Conservation (phyloP, 1,140 invertebrate species). For the Pseudomyrmex sp. region DNA sequence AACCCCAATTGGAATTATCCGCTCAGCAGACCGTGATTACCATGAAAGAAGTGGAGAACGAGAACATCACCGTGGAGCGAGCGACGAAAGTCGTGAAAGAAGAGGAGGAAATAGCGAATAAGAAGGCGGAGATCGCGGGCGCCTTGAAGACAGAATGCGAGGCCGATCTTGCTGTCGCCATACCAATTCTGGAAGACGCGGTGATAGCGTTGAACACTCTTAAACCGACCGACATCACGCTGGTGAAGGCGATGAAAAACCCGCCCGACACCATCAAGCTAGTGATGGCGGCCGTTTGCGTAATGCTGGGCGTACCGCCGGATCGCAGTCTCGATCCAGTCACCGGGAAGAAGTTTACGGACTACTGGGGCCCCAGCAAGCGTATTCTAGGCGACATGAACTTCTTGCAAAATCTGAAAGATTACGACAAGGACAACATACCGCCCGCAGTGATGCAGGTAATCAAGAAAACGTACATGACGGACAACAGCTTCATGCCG, state of each 20-base stretch:
- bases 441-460: constrained; percentile 87
- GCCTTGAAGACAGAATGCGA: constrained; percentile 89
- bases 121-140: constrained; percentile 88
- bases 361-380: constrained; percentile 92
- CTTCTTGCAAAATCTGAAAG: constrained; percentile 88
- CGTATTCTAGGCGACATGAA: constrained; percentile 90
- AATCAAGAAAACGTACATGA: constrained; percentile 89
- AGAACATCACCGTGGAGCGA: constrained; percentile 89
- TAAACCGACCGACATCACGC: constrained; percentile 91
- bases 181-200: constrained; percentile 88
- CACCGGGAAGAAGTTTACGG: constrained; percentile 87
- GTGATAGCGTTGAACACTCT: constrained; percentile 90
- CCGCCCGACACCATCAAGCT: constrained; percentile 91
- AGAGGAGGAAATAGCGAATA: constrained; percentile 89
- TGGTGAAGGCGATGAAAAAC: constrained; percentile 94
- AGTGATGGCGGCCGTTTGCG: constrained; percentile 92
- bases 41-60: constrained; percentile 88
- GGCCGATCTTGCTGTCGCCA: constrained; percentile 89
- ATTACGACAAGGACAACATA: constrained; percentile 91
- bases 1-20: constrained; percentile 89
- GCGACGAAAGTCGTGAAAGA: constrained; percentile 88
- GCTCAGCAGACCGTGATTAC: constrained; percentile 88
- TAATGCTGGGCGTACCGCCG: constrained; percentile 89
- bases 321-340: constrained; percentile 87
- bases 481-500: constrained; percentile 89